Conservation (phyloP, 2,888 invertebrate genomes). For the Dryadula phaetusa region DNA sequence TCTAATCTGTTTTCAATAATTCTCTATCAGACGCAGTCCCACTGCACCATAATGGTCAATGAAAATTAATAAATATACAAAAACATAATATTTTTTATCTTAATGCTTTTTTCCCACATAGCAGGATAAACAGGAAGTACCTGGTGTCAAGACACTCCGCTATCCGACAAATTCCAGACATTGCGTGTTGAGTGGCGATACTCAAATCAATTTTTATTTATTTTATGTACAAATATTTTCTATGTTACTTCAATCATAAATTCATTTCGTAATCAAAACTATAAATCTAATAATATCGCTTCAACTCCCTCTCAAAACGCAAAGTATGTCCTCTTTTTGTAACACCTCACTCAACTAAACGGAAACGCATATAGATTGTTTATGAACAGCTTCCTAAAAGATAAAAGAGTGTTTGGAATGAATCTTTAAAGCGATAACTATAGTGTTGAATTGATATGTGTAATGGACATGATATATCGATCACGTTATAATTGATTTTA, state of each 20-base stretch:
- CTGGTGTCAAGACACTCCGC: too few species aligned
- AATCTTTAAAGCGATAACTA: constrained; percentile 30
- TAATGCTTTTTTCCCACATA: too few species aligned
- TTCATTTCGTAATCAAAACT: background rate
- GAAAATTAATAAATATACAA: too few species aligned
- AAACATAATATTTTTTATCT: too few species aligned
- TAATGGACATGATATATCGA: too few species aligned
- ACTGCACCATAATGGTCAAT: too few species aligned
- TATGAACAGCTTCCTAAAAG: constrained; percentile 41
- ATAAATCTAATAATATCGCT: background rate
- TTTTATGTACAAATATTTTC: background rate
- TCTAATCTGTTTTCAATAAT: too few species aligned
- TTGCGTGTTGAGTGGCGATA: too few species aligned
- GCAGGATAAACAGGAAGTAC: too few species aligned
- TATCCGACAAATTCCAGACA: too few species aligned
- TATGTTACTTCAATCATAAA: background rate
- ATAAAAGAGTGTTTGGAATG: constrained; percentile 40
- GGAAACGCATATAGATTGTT: constrained; percentile 41
- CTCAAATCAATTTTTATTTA: too few species aligned
- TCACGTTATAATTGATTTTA: constrained; percentile 30
- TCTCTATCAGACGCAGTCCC: too few species aligned
- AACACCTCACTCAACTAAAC: constrained; percentile 34
- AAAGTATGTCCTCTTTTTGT: constrained; percentile 32
- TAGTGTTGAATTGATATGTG: constrained; percentile 14
- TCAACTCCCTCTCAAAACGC: background rate